Conservation (phyloP, 2,797 vertebrate species). For the Spheniscus humboldti region DNA sequence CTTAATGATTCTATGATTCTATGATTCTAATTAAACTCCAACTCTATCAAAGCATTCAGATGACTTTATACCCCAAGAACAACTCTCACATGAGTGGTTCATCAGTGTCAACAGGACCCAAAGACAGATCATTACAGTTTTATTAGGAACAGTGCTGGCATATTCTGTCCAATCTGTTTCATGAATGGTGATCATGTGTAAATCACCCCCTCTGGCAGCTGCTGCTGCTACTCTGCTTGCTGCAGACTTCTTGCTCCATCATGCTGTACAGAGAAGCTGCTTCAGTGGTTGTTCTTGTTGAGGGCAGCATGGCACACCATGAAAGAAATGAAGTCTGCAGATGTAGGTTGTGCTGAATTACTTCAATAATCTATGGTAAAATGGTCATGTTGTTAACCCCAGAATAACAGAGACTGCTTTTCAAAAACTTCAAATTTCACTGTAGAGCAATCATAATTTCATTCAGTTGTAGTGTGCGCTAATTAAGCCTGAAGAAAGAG, state of each 20-base stretch:
- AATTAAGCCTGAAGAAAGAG: slow-evolving; percentile 54
- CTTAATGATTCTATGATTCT: too few species aligned
- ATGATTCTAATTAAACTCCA: not conserved
- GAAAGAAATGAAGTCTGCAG: slow-evolving; percentile 63
- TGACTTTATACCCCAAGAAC: not conserved
- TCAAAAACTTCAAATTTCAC: not conserved
- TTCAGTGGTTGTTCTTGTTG: slow-evolving; percentile 60
- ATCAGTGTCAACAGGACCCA: not conserved
- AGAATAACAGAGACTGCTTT: slow-evolving; percentile 22
- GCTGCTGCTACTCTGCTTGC: slow-evolving; percentile 53
- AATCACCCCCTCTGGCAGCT: slow-evolving; percentile 54
- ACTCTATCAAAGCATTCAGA: not conserved
- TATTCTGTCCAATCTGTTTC: slow-evolving; percentile 20
- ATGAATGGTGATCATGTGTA: slow-evolving; percentile 40
- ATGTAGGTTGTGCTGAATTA: slow-evolving; percentile 50
- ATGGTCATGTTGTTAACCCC: slow-evolving; percentile 23
- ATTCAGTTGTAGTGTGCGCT: not conserved
- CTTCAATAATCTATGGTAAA: slow-evolving; percentile 48
- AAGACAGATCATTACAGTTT: not conserved
- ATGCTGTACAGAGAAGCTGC: slow-evolving; percentile 63
- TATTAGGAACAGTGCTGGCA: not conserved
- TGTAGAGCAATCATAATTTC: slow-evolving; percentile 5
- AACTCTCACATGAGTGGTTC: not conserved
- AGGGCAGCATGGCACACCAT: slow-evolving; percentile 58
- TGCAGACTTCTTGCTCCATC: slow-evolving; percentile 57